phyloP scores from a whole-genome alignment of 64 coral and sea anemone genomes.

The Pachyseris speciosa region DNA sequence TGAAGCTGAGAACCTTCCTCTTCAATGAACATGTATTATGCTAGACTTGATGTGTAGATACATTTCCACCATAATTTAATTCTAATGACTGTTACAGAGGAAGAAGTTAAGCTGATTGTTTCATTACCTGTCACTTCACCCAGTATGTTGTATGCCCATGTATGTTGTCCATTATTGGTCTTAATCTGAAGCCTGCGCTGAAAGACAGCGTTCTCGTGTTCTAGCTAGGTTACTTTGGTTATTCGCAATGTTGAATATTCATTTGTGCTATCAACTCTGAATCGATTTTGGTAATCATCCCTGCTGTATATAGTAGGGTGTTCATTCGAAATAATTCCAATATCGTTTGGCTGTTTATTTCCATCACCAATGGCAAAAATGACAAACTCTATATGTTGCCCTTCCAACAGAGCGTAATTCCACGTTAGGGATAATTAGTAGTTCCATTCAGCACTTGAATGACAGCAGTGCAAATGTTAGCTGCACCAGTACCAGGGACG shows the following conservation, averaged over 20 bases:
- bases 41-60: too few relatives aligned
- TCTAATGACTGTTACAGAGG: too few relatives aligned
- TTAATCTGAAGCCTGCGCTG: not conserved
- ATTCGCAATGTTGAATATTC: not conserved
- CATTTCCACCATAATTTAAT: too few relatives aligned
- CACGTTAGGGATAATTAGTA: not conserved
- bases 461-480: not conserved
- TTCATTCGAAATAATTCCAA: not conserved
- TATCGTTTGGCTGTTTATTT: not conserved
- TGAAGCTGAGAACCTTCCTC: too few relatives aligned
- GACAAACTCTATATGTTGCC: not conserved
- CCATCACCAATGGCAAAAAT: not conserved
- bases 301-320: not conserved
- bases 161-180: not conserved
- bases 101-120: too few relatives aligned
- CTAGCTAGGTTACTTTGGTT: not conserved
- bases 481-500: not conserved
- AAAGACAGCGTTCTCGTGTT: not conserved
- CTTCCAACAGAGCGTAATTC: not conserved
- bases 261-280: not conserved
- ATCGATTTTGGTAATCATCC: not conserved
- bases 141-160: not conserved
- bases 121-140: not conserved
- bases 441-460: not conserved
- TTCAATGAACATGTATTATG: too few relatives aligned